phyloP scores from a whole-genome alignment of 2,113 vertebrate species.

The Irena cyanogastra region DNA sequence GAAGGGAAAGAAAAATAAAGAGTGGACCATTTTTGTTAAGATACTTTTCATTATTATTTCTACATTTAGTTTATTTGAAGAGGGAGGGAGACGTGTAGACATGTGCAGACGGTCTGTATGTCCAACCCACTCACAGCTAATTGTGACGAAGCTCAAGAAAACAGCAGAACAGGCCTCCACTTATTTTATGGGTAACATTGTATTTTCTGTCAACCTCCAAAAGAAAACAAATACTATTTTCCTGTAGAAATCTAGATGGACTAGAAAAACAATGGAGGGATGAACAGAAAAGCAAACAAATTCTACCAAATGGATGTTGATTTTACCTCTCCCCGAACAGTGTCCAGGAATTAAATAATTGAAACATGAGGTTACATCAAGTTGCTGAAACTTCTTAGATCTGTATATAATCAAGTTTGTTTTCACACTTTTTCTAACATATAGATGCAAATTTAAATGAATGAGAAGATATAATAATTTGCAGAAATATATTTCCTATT shows the following conservation, averaged over 20 bases:
- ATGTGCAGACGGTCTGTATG: accelerated
- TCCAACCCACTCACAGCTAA: neutral
- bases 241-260: neutral
- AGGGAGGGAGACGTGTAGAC: neutral
- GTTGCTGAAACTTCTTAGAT: neutral
- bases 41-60: neutral
- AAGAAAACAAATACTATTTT: neutral
- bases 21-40: neutral
- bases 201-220: neutral
- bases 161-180: neutral
- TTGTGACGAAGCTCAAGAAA: neutral
- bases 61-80: neutral
- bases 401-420: neutral
- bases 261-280: neutral
- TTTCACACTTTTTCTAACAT: neutral
- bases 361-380: neutral
- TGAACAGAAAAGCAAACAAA: slow-evolving; percentile 47
- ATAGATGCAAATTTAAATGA: neutral
- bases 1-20: neutral
- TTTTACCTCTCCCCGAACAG: slow-evolving; percentile 8
- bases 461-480: neutral
- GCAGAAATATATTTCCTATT: neutral
- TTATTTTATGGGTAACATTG: neutral
- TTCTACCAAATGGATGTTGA: slow-evolving; percentile 1
- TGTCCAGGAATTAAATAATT: slow-evolving; percentile 1